A percentile compares a stretch with the other conserved stretches of the same genome.
Conservation (phyloP, 2,888 invertebrate genomes). For the Seladonia tumulorum region DNA sequence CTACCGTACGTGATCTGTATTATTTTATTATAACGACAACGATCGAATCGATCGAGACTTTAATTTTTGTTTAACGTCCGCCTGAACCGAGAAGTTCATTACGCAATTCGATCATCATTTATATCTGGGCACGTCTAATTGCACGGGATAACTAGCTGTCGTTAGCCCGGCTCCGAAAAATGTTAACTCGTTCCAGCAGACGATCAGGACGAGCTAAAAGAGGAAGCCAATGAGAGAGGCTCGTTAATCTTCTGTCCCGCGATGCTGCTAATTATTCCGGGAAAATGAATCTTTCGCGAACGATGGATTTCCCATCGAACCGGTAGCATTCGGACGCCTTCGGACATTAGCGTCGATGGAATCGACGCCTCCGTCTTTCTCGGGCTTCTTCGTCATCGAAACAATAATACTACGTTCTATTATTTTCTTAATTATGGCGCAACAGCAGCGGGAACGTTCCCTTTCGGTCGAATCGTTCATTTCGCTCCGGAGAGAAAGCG, state of each 20-base stretch:
- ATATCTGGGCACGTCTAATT: neutral
- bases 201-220: neutral
- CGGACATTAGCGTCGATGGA: neutral
- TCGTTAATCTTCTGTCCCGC: neutral
- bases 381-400: neutral
- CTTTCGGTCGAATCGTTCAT: slow-evolving; percentile 6
- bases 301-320: neutral
- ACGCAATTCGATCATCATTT: neutral
- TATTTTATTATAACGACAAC: neutral
- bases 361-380: neutral
- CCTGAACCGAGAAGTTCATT: neutral
- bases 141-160: neutral
- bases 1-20: neutral
- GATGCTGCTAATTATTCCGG: neutral
- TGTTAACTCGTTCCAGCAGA: neutral
- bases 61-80: neutral
- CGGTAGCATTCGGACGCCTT: neutral
- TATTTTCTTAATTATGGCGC: neutral
- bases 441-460: neutral
- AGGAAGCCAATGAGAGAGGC: neutral
- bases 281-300: neutral
- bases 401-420: neutral
- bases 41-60: neutral
- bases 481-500: slow-evolving; percentile 14
- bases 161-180: neutral